Evolutionary conservation across 2,797 vertebrate genomes (phyloP), one percentile per base, ranked within the genome.

Genomic region (Eutrigla gurnardus): DNA sequence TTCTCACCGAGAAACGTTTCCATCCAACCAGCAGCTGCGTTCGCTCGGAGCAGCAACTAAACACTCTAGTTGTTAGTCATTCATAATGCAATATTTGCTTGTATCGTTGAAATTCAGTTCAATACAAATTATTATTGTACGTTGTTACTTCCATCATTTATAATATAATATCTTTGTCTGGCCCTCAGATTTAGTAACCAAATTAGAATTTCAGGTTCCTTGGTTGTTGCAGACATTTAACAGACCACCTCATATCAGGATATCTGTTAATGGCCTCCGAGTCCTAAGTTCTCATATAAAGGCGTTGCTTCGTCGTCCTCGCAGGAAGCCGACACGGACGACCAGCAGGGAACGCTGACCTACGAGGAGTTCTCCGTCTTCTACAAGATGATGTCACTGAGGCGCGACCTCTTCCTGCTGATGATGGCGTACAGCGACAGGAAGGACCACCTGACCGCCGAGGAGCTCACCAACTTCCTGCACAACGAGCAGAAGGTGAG

Each of bases 311-410:
- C 7, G 6, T 25, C 18, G 0, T 14, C 49, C 47, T 61, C 39
- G 50, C 91, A 99, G 98, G 98, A 99, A 88, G 98, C 98, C 3
- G 98, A 99, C 89, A 98, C 98, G 0, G 98, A 99, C 65, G 97
- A 99, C 73, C 97, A 98, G 77, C 97, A 98, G 84, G 98, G 98
- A 73, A 97, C 97, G 0, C 80, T 99, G 76, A 98, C 97, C 0
- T 99, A 98, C 55, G 97, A 98, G 68, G 98, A 99, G 70, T 99
- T 99, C 89, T 97, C 96, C 0, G 97, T 99, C 70, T 99, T 99
- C 92, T 99, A 99, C 92, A 98, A 96, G 93, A 99, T 99, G 98
- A 99, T 99, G 97, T 99, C 98, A 6, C 88, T 98, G 73, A 93
- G 98, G 25, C 94, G 98, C 15, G 98, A 99, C 65, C 95, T 99